These are phyloP conservation scores for Phyto melanocephala DNA, from an alignment of 2,888 invertebrate genomes.

Conservation along the genomic window DNA sequence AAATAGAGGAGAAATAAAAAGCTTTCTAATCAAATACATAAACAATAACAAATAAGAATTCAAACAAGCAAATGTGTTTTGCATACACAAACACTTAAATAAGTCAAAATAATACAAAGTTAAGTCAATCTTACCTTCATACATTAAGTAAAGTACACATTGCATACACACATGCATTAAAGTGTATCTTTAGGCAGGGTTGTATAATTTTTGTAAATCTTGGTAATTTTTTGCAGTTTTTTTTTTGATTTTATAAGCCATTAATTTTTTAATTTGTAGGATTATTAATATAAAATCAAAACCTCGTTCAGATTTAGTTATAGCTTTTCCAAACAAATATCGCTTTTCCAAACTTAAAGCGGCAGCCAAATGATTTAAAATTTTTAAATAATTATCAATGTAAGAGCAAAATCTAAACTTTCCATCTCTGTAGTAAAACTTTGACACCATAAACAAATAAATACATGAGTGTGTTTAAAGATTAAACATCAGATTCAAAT, in stretches of 20 bases:
- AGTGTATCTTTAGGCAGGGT: not conserved
- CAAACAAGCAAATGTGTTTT: conserved; percentile 33
- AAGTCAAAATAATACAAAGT: conserved; percentile 44
- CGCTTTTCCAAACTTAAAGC: too few relatives aligned
- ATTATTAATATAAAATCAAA: too few relatives aligned
- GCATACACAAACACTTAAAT: conserved; percentile 55
- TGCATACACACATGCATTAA: not conserved
- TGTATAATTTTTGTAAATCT: not conserved
- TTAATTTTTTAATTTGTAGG: too few relatives aligned
- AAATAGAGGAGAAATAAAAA: conserved; percentile 1
- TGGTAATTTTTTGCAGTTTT: not conserved
- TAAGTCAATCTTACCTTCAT: conserved; percentile 25
- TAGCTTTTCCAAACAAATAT: too few relatives aligned
- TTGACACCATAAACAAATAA: not conserved
- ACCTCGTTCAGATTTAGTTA: too few relatives aligned
- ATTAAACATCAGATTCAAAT: not conserved
- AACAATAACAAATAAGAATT: conserved; percentile 3
- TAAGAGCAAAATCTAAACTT: not conserved
- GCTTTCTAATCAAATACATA: conserved; percentile 39
- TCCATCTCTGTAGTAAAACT: not conserved
- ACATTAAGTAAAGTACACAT: conserved; percentile 15
- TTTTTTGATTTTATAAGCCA: not conserved
- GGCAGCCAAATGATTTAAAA: too few relatives aligned
- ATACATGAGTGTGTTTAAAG: not conserved
- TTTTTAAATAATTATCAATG: too few relatives aligned